phyloP scores from a whole-genome alignment of 2,888 invertebrate species.

The Heterodera filipjevi region DNA sequence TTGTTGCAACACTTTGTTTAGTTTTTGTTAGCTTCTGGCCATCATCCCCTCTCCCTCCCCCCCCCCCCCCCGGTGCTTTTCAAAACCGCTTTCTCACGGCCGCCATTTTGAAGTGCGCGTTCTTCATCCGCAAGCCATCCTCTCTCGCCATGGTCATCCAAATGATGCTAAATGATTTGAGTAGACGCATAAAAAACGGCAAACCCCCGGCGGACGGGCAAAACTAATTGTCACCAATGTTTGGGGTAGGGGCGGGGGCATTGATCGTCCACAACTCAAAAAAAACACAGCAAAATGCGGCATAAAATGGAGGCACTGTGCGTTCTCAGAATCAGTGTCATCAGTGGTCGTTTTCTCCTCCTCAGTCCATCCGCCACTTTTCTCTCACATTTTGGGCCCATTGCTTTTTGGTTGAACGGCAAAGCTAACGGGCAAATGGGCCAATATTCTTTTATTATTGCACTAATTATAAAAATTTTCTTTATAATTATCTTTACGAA shows the following conservation, averaged over 20 bases:
- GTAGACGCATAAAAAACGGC: neutral
- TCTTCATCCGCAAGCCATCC: neutral
- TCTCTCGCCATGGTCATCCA: neutral
- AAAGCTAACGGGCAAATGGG: too few species aligned
- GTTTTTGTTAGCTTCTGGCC: neutral
- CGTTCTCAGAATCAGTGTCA: neutral
- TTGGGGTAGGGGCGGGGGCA: neutral
- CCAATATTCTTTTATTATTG: too few species aligned
- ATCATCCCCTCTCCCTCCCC: too few species aligned
- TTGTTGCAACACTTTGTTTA: neutral
- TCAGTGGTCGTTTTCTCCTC: neutral
- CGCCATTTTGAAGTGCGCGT: neutral
- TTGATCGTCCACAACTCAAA: neutral
- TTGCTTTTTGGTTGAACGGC: too few species aligned
- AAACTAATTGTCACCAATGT: neutral
- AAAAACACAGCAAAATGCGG: neutral
- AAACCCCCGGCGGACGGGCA: neutral
- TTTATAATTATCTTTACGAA: too few species aligned
- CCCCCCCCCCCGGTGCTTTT: too few species aligned
- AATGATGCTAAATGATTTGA: neutral
- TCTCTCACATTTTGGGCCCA: neutral
- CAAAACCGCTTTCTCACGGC: neutral
- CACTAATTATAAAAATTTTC: too few species aligned
- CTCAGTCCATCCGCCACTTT: neutral
- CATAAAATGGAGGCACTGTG: neutral